These are phyloP conservation scores for Philereme vetulata DNA, from an alignment of 2,888 invertebrate genomes.

Conservation along the genomic window DNA sequence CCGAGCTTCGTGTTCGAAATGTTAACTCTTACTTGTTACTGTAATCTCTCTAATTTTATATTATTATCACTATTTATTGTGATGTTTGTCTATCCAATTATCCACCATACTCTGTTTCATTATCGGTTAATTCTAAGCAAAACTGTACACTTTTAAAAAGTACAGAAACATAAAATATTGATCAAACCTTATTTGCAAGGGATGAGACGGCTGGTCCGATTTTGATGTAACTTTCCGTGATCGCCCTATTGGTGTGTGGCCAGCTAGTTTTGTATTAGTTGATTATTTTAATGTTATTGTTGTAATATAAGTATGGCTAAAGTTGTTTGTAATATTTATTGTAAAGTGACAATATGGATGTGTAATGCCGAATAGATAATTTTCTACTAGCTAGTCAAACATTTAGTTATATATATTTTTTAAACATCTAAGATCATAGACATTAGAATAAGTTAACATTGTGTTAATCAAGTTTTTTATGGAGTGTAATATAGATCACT, in stretches of 20 bases:
- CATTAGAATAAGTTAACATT: slow-evolving; percentile 50
- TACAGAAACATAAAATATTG: background rate
- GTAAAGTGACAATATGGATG: slow-evolving; percentile 34
- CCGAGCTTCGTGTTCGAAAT: slow-evolving; percentile 36
- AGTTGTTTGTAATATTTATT: slow-evolving; percentile 27
- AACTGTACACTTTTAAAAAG: too few species aligned
- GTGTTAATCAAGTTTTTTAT: slow-evolving; percentile 64
- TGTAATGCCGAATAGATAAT: slow-evolving; percentile 31
- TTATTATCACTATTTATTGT: background rate
- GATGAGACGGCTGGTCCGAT: slow-evolving; percentile 8
- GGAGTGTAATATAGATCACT: slow-evolving; percentile 65
- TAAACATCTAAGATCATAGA: slow-evolving; percentile 47
- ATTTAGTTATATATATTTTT: slow-evolving; percentile 47
- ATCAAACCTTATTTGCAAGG: background rate
- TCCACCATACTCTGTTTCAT: too few species aligned
- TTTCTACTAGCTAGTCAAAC: slow-evolving; percentile 64
- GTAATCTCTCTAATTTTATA: background rate
- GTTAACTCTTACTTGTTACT: slow-evolving; percentile 4
- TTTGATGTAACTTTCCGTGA: slow-evolving; percentile 10
- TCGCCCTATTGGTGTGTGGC: slow-evolving; percentile 4
- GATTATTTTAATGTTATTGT: slow-evolving; percentile 5
- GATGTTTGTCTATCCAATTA: background rate
- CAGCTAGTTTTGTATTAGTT: slow-evolving; percentile 21
- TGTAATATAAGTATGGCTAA: slow-evolving; percentile 11
- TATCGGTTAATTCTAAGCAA: too few species aligned